Percentiles rank a stretch among this genome's conserved stretches.
phyloP scores from a whole-genome alignment of 2,888 invertebrate genomes.

The Odontocolon sp. region DNA sequence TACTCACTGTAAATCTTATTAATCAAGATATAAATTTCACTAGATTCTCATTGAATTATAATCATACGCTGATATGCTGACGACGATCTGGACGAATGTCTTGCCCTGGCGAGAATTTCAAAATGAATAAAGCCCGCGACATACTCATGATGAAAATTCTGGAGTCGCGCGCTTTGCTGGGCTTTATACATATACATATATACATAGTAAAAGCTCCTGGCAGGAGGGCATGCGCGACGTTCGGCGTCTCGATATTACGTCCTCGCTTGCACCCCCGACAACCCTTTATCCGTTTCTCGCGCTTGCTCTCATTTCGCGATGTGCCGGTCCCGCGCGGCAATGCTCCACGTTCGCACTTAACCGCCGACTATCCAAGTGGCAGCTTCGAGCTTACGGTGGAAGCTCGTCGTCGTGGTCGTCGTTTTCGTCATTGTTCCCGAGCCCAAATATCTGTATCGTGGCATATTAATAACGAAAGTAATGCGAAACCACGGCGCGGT shows the following conservation, averaged over 20 bases:
- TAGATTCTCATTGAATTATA: too few relatives aligned
- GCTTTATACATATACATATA: slow-evolving; percentile 7
- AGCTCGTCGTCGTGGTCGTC: slow-evolving; percentile 37
- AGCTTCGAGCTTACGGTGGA: slow-evolving; percentile 66
- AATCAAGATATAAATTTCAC: too few relatives aligned
- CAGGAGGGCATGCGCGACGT: slow-evolving; percentile 64
- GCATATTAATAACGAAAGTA: slow-evolving; percentile 17
- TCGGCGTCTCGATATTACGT: slow-evolving; percentile 50
- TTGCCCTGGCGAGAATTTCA: too few relatives aligned
- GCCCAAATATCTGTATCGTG: slow-evolving; percentile 1
- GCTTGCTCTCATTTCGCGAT: slow-evolving; percentile 61
- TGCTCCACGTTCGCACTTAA: slow-evolving; percentile 73
- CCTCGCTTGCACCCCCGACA: slow-evolving; percentile 56
- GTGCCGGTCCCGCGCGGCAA: slow-evolving; percentile 54
- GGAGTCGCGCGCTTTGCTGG: slow-evolving; percentile 17
- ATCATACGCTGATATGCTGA: too few relatives aligned
- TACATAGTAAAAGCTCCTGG: slow-evolving; percentile 7
- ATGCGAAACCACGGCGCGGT: slow-evolving; percentile 33
- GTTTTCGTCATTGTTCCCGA: slow-evolving; percentile 19
- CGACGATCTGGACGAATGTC: too few relatives aligned
- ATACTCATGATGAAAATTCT: slow-evolving; percentile 27
- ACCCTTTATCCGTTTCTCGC: slow-evolving; percentile 48
- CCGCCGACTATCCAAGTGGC: slow-evolving; percentile 74
- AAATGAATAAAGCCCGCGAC: slow-evolving; percentile 57
- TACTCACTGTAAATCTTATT: too few relatives aligned